These are phyloP conservation scores for Avahi laniger DNA, from an alignment of 2,797 vertebrate species.

Conservation along the genomic window DNA sequence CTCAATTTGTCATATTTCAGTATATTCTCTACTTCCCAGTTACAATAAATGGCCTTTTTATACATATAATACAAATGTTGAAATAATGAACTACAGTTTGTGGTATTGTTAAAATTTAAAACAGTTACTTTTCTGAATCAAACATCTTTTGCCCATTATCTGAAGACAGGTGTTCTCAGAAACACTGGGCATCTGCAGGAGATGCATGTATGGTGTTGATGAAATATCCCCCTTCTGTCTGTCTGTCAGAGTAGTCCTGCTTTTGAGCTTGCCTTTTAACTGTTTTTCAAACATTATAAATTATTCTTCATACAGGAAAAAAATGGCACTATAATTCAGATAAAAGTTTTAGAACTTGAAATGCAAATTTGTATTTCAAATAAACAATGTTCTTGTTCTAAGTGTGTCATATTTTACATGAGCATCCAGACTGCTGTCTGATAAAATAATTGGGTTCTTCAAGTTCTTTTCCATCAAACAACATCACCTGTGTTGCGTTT, in stretches of 20 bases:
- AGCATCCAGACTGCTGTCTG: background rate
- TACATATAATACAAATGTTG: background rate
- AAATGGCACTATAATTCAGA: background rate
- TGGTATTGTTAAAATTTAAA: background rate
- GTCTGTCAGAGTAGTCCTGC: background rate
- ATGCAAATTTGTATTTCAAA: background rate
- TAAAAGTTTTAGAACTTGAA: background rate
- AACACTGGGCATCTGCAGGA: background rate
- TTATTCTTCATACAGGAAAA: background rate
- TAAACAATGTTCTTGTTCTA: background rate
- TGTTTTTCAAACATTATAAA: background rate
- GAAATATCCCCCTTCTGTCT: background rate
- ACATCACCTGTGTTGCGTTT: background rate
- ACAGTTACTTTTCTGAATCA: background rate
- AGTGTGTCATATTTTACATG: background rate
- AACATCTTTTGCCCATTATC: background rate
- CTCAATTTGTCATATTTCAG: background rate
- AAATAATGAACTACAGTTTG: background rate
- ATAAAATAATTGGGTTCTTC: background rate
- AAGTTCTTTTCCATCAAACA: background rate
- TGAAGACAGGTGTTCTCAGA: background rate
- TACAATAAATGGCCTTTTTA: background rate
- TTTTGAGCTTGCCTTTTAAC: background rate
- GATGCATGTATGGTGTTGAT: background rate
- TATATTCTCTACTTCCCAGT: background rate